These are phyloP conservation scores for Theonella swinhoei DNA, from an alignment of 37 sponge, comb jelly and placozoan genomes.

Conservation along the genomic window DNA sequence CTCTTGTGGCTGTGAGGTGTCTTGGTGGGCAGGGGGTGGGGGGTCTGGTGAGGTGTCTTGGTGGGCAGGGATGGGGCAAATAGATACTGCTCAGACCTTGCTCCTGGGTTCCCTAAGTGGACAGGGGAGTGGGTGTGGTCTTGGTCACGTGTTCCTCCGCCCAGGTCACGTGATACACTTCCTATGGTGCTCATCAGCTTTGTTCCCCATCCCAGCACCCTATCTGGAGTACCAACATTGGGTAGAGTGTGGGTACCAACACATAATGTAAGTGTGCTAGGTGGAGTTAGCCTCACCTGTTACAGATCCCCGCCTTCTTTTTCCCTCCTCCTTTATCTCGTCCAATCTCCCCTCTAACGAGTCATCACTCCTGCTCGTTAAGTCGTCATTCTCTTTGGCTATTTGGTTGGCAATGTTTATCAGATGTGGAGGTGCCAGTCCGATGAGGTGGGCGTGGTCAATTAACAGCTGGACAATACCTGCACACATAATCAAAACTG, in stretches of 20 bases:
- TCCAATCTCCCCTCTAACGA: background rate
- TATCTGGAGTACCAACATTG: background rate
- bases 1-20: slow-evolving; percentile 2
- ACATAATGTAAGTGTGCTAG: background rate
- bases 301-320: slow-evolving; percentile 20
- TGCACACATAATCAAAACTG: background rate
- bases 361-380: background rate
- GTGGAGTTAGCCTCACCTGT: slow-evolving; percentile 11
- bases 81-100: background rate
- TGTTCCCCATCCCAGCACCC: slow-evolving; percentile 1
- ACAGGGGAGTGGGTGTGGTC: background rate
- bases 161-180: slow-evolving; percentile 14
- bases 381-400: background rate
- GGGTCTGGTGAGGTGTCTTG: background rate
- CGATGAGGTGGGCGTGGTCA: slow-evolving; percentile 29
- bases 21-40: background rate
- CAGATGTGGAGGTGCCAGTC: slow-evolving; percentile 33
- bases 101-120: background rate
- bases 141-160: background rate
- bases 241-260: background rate
- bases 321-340: slow-evolving; percentile 8
- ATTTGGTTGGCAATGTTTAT: background rate
- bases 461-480: slow-evolving; percentile 44
- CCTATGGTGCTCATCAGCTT: background rate
- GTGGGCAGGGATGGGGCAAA: background rate